These are phyloP conservation scores for Stictonetta naevosa DNA, from an alignment of 2,113 vertebrate species.

Conservation along the genomic window DNA sequence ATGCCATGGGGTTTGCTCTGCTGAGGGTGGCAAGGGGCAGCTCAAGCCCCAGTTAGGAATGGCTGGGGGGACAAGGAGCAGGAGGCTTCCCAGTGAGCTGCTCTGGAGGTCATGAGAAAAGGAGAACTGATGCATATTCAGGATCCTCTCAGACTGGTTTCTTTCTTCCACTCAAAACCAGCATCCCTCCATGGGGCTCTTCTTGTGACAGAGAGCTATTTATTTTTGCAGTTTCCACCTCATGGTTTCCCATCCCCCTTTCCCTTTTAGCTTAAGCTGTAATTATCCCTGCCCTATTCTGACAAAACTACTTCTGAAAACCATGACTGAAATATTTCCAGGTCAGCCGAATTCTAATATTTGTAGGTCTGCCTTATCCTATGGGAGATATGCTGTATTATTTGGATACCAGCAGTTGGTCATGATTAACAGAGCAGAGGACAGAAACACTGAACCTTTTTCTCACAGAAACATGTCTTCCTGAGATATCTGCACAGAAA, in stretches of 20 bases:
- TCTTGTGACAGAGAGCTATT: neutral
- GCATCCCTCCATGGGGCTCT: neutral
- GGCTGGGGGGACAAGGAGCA: neutral
- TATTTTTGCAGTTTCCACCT: conserved; percentile 2
- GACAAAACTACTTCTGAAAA: conserved; percentile 33
- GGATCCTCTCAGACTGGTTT: neutral
- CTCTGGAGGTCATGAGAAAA: neutral
- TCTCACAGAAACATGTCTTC: neutral
- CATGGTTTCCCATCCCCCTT: neutral
- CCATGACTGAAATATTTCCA: conserved; percentile 7
- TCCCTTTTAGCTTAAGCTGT: neutral
- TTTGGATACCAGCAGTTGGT: neutral
- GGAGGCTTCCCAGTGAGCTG: neutral
- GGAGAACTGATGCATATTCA: neutral
- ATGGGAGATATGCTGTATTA: neutral
- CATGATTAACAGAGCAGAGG: neutral
- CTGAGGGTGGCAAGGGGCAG: neutral
- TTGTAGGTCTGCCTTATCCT: neutral
- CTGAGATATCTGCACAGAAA: neutral
- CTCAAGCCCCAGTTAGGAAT: accelerated
- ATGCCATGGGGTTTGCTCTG: accelerated
- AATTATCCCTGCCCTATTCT: conserved; percentile 27
- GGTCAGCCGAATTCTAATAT: neutral
- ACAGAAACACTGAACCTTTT: neutral
- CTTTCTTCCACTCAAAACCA: neutral